Evolutionary conservation across 2,888 invertebrate genomes (phyloP).

Genomic region (Polydrusus tereticollis): DNA sequence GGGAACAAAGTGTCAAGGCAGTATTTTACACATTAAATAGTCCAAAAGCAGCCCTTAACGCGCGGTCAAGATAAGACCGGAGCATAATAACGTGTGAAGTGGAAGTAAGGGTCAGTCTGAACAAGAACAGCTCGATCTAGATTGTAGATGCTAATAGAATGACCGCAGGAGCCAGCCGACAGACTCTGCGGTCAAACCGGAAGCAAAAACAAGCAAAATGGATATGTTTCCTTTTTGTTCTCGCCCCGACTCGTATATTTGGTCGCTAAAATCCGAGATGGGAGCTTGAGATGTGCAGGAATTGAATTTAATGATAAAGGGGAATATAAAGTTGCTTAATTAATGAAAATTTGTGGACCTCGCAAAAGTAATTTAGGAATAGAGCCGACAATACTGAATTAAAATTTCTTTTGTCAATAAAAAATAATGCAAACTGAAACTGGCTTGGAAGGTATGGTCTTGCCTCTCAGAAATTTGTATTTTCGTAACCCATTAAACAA

Average conservation of each 20-base stretch:
- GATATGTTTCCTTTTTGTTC: constrained; percentile 68
- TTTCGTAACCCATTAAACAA: no score
- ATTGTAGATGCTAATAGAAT: constrained; percentile 69
- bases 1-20: constrained; percentile 49
- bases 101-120: constrained; percentile 62
- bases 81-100: constrained; percentile 62
- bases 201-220: constrained; percentile 67
- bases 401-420: not conserved
- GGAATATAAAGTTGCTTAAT: constrained; percentile 43
- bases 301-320: constrained; percentile 47
- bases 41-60: constrained; percentile 43
- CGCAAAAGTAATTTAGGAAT: not conserved
- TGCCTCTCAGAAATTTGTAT: no score
- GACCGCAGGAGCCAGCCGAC: constrained; percentile 60
- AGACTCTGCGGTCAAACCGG: constrained; percentile 58
- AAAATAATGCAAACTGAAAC: no score
- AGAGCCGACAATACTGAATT: not conserved
- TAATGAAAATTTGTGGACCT: constrained; percentile 27
- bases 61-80: constrained; percentile 51
- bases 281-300: constrained; percentile 44
- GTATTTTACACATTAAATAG: constrained; percentile 50
- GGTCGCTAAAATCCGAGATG: constrained; percentile 32
- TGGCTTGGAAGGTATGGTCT: no score
- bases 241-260: constrained; percentile 33
- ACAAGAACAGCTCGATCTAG: constrained; percentile 67